Evolutionary conservation across 2,797 vertebrate genomes (phyloP).

Genomic region (Anguilla marmorata): DNA sequence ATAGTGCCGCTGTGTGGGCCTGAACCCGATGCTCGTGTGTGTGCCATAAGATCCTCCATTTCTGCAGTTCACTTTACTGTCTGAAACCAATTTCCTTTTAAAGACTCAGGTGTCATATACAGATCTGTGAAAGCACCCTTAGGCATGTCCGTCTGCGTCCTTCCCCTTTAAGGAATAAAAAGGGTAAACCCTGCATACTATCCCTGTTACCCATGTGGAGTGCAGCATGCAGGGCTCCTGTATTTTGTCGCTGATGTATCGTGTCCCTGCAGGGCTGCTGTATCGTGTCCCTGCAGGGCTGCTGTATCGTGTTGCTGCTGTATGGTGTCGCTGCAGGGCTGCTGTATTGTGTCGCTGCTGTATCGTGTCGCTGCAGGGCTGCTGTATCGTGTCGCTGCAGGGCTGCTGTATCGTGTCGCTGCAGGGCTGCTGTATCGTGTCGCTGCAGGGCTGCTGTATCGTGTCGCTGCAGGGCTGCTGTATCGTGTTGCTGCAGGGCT

Average conservation of each 20-base stretch:
- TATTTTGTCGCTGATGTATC: too few relatives aligned
- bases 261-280: too few relatives aligned
- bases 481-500: too few relatives aligned
- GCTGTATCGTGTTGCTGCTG: background rate
- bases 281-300: too few relatives aligned
- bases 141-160: constrained; percentile 75
- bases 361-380: fast-evolving
- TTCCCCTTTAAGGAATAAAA: constrained; percentile 66
- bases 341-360: too few relatives aligned
- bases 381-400: too few relatives aligned
- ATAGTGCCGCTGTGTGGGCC: constrained; percentile 54
- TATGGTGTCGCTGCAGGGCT: background rate
- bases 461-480: too few relatives aligned
- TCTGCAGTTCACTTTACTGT: constrained; percentile 67
- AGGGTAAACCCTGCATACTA: constrained; percentile 71
- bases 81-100: constrained; percentile 53
- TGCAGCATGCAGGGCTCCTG: background rate
- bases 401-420: too few relatives aligned
- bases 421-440: too few relatives aligned
- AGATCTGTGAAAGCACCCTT: constrained; percentile 68
- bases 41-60: constrained; percentile 68
- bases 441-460: too few relatives aligned
- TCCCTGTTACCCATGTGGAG: background rate
- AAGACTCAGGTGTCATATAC: constrained; percentile 33
- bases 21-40: constrained; percentile 43